Percentiles rank a stretch among this genome's conserved stretches.
phyloP scores from a whole-genome alignment of 2,888 invertebrate genomes.

The Conus canariensis region DNA sequence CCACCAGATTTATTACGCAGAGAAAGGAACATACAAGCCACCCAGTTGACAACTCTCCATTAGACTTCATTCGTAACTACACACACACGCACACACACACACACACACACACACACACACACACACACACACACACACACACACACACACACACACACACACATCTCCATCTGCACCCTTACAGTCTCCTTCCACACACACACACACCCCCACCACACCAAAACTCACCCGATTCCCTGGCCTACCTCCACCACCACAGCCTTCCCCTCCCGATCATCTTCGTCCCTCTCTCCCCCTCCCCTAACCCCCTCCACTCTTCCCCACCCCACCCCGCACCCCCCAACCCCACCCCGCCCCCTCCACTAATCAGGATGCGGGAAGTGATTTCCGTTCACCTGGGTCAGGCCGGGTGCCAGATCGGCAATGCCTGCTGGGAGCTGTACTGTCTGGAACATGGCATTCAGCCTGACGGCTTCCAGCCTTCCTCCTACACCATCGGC shows the following conservation, averaged over 20 bases:
- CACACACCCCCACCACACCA: no score
- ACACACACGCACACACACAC: conserved; percentile 5
- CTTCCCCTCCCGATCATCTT: no score
- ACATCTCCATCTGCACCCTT: no score
- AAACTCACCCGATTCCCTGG: no score
- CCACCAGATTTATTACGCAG: no score
- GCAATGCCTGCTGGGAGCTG: conserved; percentile 54
- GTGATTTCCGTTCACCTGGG: conserved; percentile 52
- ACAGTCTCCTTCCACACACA: no score
- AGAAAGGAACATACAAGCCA: no score
- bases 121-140: not conserved
- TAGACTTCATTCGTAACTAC: not conserved
- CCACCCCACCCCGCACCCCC: not conserved
- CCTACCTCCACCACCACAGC: no score
- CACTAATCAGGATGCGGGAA: conserved; percentile 36
- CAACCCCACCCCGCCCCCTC: not conserved
- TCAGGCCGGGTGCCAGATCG: conserved; percentile 52
- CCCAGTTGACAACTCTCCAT: not conserved
- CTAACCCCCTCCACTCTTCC: not conserved
- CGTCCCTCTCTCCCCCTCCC: no score
- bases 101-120: conserved; percentile 2
- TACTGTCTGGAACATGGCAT: conserved; percentile 53
- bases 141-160: no score
- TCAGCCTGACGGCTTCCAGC: conserved; percentile 48
- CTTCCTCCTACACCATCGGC: conserved; percentile 39